Base-by-base conservation (phyloP, 1,140 invertebrate species). In the Leucophenga varia region DNA sequence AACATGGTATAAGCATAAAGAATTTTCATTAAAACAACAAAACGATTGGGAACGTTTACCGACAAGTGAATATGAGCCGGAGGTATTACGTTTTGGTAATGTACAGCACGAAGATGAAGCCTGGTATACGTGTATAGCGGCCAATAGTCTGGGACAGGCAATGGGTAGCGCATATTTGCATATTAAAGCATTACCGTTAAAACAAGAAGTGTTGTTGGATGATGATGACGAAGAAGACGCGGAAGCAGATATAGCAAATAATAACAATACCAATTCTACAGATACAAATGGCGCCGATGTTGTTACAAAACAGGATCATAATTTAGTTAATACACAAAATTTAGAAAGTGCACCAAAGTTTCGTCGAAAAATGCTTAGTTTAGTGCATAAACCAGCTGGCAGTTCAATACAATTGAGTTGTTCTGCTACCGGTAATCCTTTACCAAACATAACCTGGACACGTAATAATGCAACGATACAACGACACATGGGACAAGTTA, bases 71-170 rank as follows among this genome's bases (percentile, higher is more conserved):
- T 49, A 65, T 12, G 43, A 55, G 22, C 67, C 64, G n/a, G 86
- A 95, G 74, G 72, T 86, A 10, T 74, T 95, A 7, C 80, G 82
- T 6, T 64, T 97, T 14, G 78, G 80, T 40, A 95, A 94, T 68
- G 88, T 95, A 0, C 90, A 88, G 0, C 78, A 85, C 49, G 84
- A 86, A 37, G 88, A 95, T 64, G 88, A 90, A 64, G 94, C 93
- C 1, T 95, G 90, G 89, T 97, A 97, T 65, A 89, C 90, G 0
- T 98, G 95, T 67, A 80, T 95, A 2, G 93, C 90, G 1, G 82
- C 86, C 12, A 97, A 97, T 71, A 82, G 81, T 39, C 77, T 95
- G 3, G 95, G 93, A 0, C 79, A 81, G 22, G 85, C 86, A 1
- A 82, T 85, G 34, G 83, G 83, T 13, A 90, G 85, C 57, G 92